These are phyloP conservation scores for Rynchops niger DNA, from an alignment of 2,113 vertebrate species.

Conservation along the genomic window DNA sequence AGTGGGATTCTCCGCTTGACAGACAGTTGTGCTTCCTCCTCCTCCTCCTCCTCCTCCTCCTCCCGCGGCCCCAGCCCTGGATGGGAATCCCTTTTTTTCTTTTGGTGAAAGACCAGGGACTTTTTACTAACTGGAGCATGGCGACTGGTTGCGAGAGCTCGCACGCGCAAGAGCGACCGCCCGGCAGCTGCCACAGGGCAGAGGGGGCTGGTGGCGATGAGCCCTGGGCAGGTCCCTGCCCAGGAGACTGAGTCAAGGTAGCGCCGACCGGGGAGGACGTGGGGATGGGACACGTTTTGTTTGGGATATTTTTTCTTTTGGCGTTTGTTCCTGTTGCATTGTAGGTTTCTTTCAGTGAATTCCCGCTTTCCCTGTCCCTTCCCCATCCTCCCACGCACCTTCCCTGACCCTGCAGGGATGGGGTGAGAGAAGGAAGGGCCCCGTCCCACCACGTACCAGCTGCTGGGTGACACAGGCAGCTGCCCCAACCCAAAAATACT, in stretches of 20 bases:
- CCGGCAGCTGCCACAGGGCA: background rate
- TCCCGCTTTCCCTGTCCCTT: background rate
- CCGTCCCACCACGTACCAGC: background rate
- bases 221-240: background rate
- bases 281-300: fast-evolving
- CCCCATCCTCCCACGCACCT: background rate
- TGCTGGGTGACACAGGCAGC: background rate
- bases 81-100: background rate
- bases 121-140: background rate
- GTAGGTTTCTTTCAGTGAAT: background rate
- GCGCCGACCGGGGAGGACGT: background rate
- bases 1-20: background rate
- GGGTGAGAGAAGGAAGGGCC: background rate
- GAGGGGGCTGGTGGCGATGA: too few relatives aligned
- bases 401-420: fast-evolving
- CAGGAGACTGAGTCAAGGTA: background rate
- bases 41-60: background rate
- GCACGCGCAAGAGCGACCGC: fast-evolving
- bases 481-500: background rate
- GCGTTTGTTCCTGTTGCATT: background rate
- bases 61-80: background rate
- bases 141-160: background rate
- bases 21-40: background rate
- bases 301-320: background rate
- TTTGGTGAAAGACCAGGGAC: background rate